These are phyloP conservation scores for Platycheirus rosarum DNA, from an alignment of 2,888 invertebrate species.

Conservation along the genomic window DNA sequence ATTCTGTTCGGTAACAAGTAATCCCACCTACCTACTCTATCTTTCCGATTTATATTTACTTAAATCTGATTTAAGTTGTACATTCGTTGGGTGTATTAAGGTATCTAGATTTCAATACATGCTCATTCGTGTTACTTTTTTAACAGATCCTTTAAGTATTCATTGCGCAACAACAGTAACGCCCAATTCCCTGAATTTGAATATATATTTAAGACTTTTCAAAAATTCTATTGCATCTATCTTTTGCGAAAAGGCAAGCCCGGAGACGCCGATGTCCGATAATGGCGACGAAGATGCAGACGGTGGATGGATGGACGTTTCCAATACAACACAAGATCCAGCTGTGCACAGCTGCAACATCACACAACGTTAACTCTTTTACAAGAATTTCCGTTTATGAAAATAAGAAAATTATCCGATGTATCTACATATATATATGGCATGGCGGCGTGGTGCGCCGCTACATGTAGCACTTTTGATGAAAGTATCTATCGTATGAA, in stretches of 20 bases:
- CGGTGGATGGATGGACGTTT: no score
- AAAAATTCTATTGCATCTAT: background rate
- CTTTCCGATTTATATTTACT: no score
- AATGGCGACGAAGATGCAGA: background rate
- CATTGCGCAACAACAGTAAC: no score
- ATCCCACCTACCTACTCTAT: no score
- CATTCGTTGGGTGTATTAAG: no score
- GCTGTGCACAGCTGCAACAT: constrained; percentile 54
- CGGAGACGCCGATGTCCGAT: background rate
- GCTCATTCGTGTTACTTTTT: no score
- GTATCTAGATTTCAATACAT: no score
- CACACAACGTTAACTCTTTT: constrained; percentile 35
- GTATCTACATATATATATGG: no score
- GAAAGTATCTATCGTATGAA: constrained; percentile 7
- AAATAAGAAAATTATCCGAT: constrained; percentile 45
- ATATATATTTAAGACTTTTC: background rate
- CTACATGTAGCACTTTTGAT: background rate
- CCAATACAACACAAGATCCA: constrained; percentile 20
- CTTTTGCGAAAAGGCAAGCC: background rate
- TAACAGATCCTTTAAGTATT: no score
- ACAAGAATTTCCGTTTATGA: constrained; percentile 51
- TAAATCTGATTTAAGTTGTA: no score
- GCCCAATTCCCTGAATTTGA: no score
- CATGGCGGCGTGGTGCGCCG: constrained; percentile 3
- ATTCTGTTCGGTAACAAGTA: no score